phyloP scores from a whole-genome alignment of 2,113 vertebrate genomes.

The Tapirus terrestris region DNA sequence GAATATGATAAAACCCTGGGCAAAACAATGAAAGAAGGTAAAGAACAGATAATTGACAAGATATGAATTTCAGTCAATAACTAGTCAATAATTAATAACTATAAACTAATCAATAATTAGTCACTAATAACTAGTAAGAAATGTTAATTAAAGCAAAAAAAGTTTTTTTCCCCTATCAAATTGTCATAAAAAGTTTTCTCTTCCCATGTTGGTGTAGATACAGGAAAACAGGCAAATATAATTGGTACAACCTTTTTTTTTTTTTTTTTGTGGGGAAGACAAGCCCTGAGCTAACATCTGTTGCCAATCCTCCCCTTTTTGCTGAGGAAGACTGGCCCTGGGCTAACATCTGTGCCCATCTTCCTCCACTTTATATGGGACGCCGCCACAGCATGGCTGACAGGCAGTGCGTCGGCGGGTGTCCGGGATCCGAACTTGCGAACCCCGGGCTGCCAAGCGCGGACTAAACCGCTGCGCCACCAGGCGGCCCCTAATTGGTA shows the following conservation, averaged over 20 bases:
- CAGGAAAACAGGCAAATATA: not conserved
- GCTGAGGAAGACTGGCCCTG: too few species aligned
- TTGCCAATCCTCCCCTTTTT: too few species aligned
- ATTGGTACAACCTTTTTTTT: not conserved
- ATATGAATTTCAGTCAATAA: not conserved
- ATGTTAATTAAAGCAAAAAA: not conserved
- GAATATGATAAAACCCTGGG: not conserved
- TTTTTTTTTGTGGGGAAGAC: too few species aligned
- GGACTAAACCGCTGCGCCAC: too few species aligned
- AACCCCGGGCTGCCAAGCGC: too few species aligned
- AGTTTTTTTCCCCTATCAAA: not conserved
- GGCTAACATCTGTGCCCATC: too few species aligned
- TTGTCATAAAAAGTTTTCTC: not conserved
- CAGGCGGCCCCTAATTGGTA: too few species aligned
- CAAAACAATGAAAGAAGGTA: slow-evolving; percentile 30
- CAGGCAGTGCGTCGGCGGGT: too few species aligned
- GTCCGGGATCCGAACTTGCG: too few species aligned
- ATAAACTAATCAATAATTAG: not conserved
- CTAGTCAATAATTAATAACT: not conserved
- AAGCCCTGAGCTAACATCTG: too few species aligned
- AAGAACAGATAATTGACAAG: not conserved
- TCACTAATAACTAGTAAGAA: not conserved
- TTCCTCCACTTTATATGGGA: too few species aligned
- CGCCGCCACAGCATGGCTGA: too few species aligned
- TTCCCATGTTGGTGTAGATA: not conserved